phyloP scores from a whole-genome alignment of 1,140 invertebrate genomes.

The Drosophila bocqueti region DNA sequence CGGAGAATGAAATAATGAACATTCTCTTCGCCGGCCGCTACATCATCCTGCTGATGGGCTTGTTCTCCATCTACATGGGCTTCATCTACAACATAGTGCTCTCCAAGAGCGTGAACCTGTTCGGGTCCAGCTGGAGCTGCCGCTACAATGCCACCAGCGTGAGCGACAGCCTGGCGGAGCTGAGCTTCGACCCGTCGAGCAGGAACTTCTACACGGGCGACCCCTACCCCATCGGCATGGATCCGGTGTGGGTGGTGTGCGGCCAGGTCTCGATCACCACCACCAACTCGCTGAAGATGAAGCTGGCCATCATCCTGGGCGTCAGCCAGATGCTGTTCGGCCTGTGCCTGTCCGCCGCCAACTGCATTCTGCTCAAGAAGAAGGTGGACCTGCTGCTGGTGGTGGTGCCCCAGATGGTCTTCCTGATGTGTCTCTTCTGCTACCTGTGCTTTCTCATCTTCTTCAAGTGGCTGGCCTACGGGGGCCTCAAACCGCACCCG shows the following conservation, averaged over 20 bases:
- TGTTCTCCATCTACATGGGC: constrained; percentile 98
- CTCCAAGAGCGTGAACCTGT: constrained; percentile 97
- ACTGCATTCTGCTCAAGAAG: constrained; percentile 93
- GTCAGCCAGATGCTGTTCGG: constrained; percentile 99
- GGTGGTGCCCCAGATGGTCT: constrained; percentile 96
- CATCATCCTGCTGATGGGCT: constrained; percentile 98
- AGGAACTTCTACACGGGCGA: constrained; percentile 81
- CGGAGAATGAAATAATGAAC: constrained; percentile 96
- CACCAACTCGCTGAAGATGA: constrained; percentile 99
- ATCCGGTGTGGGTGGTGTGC: constrained; percentile 95
- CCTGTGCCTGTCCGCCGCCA: constrained; percentile 93
- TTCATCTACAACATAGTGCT: constrained; percentile 98
- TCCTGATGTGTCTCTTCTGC: constrained; percentile 94
- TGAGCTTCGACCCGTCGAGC: constrained; percentile 93
- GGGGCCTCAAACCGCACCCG: constrained; percentile 94
- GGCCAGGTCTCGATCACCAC: constrained; percentile 98
- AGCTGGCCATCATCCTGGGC: constrained; percentile 97
- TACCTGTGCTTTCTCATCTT: constrained; percentile 97
- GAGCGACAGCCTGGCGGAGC: constrained; percentile 79
- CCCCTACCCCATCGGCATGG: constrained; percentile 86
- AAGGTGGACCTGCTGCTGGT: constrained; percentile 93
- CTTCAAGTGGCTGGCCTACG: constrained; percentile 96
- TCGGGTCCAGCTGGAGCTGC: constrained; percentile 94
- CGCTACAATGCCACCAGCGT: constrained; percentile 87
- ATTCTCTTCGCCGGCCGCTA: constrained; percentile 99